phyloP scores from a whole-genome alignment of 2,113 vertebrate genomes.

The Gracilinanus agilis region DNA sequence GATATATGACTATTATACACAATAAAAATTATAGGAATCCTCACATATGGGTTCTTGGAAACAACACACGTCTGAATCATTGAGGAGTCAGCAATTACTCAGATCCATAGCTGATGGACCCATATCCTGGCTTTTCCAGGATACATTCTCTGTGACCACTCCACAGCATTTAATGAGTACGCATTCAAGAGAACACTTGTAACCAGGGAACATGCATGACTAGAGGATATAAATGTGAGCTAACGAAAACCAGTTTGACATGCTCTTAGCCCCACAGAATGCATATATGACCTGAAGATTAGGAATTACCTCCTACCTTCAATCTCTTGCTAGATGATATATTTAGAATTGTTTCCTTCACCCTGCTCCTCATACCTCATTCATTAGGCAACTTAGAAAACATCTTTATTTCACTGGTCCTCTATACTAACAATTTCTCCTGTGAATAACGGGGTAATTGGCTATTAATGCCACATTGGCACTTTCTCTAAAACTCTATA shows the following conservation, averaged over 20 bases:
- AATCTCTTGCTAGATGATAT: too few species aligned
- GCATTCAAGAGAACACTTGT: background rate
- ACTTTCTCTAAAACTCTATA: background rate
- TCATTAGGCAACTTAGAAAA: background rate
- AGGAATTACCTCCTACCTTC: background rate
- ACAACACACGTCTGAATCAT: background rate
- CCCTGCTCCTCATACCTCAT: background rate
- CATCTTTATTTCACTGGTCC: background rate
- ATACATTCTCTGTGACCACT: background rate
- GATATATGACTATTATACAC: background rate
- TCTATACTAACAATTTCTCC: background rate
- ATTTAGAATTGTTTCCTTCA: too few species aligned
- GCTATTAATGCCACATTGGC: background rate
- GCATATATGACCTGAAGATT: background rate
- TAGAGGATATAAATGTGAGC: background rate
- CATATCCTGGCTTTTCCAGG: background rate
- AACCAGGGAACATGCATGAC: background rate
- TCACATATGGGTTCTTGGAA: background rate
- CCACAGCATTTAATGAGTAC: background rate
- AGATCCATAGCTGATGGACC: background rate
- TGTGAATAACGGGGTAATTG: background rate
- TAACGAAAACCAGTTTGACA: background rate
- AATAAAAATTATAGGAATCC: background rate
- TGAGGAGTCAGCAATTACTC: background rate
- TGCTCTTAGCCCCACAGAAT: background rate